A percentile compares a stretch with the other conserved stretches of the same genome.
Evolutionary conservation across 1,140 invertebrate species (phyloP).

Genomic region (Whitmania pigra): DNA sequence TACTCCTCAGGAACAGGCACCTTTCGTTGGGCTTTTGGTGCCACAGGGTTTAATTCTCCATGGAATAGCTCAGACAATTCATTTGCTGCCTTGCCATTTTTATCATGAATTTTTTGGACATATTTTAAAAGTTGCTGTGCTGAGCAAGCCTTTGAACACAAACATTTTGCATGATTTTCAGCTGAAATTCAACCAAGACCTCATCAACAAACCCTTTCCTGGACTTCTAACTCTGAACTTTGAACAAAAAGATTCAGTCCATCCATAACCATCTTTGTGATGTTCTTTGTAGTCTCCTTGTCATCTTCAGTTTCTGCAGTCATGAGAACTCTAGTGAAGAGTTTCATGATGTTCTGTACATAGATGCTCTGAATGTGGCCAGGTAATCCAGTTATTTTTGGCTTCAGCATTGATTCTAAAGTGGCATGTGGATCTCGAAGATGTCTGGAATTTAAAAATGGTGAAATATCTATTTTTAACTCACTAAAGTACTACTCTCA

Average conservation of each 20-base stretch:
- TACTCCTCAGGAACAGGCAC: constrained; percentile 87
- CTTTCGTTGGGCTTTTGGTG: constrained; percentile 93
- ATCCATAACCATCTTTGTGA: constrained; percentile 57
- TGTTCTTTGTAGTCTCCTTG: constrained; percentile 49
- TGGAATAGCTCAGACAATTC: constrained; percentile 49
- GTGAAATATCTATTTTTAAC: constrained; percentile 23
- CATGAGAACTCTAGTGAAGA: constrained; percentile 64
- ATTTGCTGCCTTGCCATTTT: constrained; percentile 43
- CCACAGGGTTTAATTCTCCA: constrained; percentile 94
- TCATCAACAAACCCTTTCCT: constrained; percentile 62
- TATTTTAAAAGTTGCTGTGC: constrained; percentile 65
- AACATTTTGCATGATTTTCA: neutral
- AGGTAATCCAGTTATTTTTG: constrained; percentile 65
- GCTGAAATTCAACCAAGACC: constrained; percentile 5
- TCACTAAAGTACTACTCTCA: neutral
- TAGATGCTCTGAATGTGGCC: constrained; percentile 86
- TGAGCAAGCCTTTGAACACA: constrained; percentile 40
- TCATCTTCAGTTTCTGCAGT: constrained; percentile 52
- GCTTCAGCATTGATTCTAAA: constrained; percentile 67
- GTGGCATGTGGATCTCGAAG: constrained; percentile 63
- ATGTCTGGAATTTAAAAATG: constrained; percentile 49
- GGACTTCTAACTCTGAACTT: constrained; percentile 84
- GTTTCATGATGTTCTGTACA: constrained; percentile 88
- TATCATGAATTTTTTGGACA: constrained; percentile 46
- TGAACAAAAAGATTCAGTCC: constrained; percentile 72